These are phyloP conservation scores for Tenualosa thibaudeaui DNA, from an alignment of 2,797 vertebrate genomes.

Conservation along the genomic window DNA sequence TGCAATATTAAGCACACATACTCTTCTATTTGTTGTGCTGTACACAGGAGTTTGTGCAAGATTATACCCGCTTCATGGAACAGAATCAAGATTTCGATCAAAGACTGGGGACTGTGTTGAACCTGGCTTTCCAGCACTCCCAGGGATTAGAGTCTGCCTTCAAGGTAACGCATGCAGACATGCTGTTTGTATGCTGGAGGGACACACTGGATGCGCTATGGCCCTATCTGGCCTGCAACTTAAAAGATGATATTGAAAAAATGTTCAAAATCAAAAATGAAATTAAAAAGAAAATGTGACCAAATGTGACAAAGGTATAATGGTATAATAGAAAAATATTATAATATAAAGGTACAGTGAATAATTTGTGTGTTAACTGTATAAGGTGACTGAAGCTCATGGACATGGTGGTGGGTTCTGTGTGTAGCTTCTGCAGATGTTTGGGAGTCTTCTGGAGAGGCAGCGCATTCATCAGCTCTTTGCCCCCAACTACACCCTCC, in stretches of 20 bases:
- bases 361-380: too few species aligned
- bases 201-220: too few species aligned
- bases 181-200: too few species aligned
- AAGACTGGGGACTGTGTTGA: slow-evolving; percentile 79
- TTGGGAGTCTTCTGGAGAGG: slow-evolving; percentile 74
- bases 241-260: too few species aligned
- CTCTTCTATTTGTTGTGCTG: not conserved
- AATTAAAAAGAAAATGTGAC: too few species aligned
- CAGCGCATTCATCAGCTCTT: slow-evolving; percentile 70
- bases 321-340: too few species aligned
- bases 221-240: too few species aligned
- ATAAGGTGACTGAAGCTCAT: not conserved
- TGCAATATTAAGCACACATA: too few species aligned
- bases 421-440: slow-evolving; percentile 71
- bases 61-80: slow-evolving; percentile 72
- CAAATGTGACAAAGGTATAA: too few species aligned
- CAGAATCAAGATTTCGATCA: slow-evolving; percentile 82
- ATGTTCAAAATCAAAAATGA: too few species aligned
- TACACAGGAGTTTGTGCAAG: slow-evolving; percentile 74
- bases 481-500: slow-evolving; percentile 68
- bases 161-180: slow-evolving; percentile 66
- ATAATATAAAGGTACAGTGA: too few species aligned
- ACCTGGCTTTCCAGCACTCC: slow-evolving; percentile 79
- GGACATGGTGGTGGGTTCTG: slow-evolving; percentile 36
- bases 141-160: slow-evolving; percentile 76